Evolutionary conservation across 2,113 vertebrate genomes (phyloP).

Genomic region (Chaetops frenatus): DNA sequence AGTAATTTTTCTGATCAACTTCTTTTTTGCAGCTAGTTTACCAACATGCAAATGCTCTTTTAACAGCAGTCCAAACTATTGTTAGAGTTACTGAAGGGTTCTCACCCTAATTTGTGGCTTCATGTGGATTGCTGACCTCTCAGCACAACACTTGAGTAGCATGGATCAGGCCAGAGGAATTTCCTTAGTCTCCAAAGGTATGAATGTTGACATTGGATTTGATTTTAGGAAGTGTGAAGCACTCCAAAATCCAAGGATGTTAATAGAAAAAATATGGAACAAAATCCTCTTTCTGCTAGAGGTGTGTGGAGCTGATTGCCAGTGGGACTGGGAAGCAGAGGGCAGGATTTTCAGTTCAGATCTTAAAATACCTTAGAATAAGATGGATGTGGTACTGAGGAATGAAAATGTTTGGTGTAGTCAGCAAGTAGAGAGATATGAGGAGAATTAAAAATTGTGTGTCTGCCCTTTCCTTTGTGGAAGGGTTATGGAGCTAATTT

Average conservation of each 20-base stretch:
- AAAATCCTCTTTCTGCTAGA: not conserved
- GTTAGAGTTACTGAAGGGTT: not conserved
- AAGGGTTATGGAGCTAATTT: not conserved
- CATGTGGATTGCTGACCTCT: not conserved
- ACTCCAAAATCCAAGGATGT: not conserved
- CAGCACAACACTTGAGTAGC: not conserved
- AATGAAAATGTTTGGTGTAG: not conserved
- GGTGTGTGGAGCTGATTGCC: not conserved
- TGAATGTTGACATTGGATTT: conserved; percentile 3
- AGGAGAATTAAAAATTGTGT: not conserved
- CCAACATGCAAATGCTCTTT: not conserved
- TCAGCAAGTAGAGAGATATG: not conserved
- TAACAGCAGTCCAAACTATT: not conserved
- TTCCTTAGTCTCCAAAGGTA: conserved; percentile 1
- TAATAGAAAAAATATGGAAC: not conserved
- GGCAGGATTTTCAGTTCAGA: not conserved
- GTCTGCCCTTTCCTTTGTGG: not conserved
- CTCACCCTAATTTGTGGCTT: not conserved
- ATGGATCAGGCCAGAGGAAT: not conserved
- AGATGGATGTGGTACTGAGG: not conserved
- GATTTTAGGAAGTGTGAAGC: not conserved
- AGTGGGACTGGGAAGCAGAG: not conserved
- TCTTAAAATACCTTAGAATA: not conserved
- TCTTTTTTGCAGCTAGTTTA: not conserved
- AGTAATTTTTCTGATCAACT: not conserved